Base-by-base conservation (phyloP, 1,140 invertebrate species). In the Hylyphantes graminicola region DNA sequence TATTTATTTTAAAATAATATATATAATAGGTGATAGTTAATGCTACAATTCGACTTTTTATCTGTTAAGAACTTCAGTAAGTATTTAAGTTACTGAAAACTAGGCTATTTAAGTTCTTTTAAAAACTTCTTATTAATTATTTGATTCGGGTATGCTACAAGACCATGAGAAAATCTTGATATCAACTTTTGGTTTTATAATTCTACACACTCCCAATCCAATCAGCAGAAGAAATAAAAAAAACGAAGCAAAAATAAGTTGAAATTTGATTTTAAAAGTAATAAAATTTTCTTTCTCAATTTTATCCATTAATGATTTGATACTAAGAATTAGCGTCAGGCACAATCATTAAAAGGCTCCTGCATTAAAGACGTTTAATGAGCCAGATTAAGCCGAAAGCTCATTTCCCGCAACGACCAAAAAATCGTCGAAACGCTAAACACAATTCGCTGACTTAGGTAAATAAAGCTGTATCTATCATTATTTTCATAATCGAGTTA, bases 201-300 rank as follows among this genome's bases (percentile, higher is more conserved):
- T 21, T 57, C 72, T 55, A 57, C 72, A 57, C 55, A 67, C 76
- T 67, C 55, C 57, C 55, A 74, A 74, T 74, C 72, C 72, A 63
- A 78, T 78, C 65, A 78, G 51, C 53, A 67, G 72, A 13, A 35
- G 51, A 13, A 12, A 21, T 9, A 67, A 21, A 51, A 55, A 59
- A 67, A 76, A 61, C 54, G 57, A 68, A 68, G 7, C 3, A 15
- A 7, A 81, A 81, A 73, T 57, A 81, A 81, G 68, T n/a, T 50
- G n/a, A 19, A 81, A 81, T 81, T 81, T 81, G 79, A 81, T 81
- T 81, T 81, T 72, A 57, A 73, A 73, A 81, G 79, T 81, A 81
- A 81, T 81, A 81, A 73, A 67, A 81, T 72, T 81, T 81, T 73
- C 79, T 81, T 35, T 35, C 35, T 35, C 35, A 35, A 35, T 35